Evolutionary conservation across 2,797 vertebrate species (phyloP).

Genomic region (Buphagus erythrorhynchus): DNA sequence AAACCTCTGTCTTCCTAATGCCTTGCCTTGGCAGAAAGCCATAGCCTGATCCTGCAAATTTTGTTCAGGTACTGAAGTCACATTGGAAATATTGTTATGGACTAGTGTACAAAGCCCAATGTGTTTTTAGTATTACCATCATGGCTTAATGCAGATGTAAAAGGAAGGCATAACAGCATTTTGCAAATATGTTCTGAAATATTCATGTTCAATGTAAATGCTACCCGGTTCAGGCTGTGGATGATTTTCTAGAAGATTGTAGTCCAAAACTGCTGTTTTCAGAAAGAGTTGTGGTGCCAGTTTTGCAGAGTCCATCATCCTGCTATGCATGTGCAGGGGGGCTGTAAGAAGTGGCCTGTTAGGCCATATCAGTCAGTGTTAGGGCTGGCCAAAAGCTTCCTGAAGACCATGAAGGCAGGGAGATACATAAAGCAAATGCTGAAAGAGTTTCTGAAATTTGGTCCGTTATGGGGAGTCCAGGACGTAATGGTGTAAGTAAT

Average conservation of each 20-base stretch:
- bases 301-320: not conserved
- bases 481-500: not conserved
- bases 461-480: not conserved
- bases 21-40: not conserved
- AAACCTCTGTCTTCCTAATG: not conserved
- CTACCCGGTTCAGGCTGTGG: not conserved
- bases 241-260: not conserved
- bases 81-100: not conserved
- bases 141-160: not conserved
- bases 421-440: not conserved
- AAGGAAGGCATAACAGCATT: not conserved
- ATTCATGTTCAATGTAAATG: not conserved
- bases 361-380: rapidly evolving
- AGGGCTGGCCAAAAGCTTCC: not conserved
- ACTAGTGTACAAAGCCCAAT: rapidly evolving
- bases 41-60: not conserved
- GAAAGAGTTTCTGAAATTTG: not conserved
- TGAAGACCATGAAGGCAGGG: not conserved
- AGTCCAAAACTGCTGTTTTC: not conserved
- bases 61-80: not conserved
- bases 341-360: rapidly evolving
- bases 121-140: not conserved
- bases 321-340: rapidly evolving
- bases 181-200: slow-evolving; percentile 10
- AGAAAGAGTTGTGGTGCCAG: rapidly evolving